phyloP scores from a whole-genome alignment of 1,140 invertebrate species.

The Oryctes rhinoceros region DNA sequence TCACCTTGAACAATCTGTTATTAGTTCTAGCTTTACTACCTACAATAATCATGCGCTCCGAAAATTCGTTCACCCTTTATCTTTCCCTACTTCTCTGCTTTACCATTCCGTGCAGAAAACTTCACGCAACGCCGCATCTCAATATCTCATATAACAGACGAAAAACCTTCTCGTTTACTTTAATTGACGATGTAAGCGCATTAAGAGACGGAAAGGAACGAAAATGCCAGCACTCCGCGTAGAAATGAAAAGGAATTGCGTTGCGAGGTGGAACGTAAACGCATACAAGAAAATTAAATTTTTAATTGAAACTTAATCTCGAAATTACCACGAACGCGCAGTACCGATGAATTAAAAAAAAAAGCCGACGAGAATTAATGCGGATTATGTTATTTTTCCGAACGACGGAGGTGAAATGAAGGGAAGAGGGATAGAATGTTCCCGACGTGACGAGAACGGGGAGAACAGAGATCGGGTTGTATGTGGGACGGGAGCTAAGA shows the following conservation, averaged over 20 bases:
- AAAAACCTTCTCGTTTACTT: conserved; percentile 29
- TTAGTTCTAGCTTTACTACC: not conserved
- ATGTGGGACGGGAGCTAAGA: not conserved
- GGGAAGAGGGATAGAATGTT: not conserved
- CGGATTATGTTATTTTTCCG: conserved; percentile 34
- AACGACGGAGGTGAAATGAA: not conserved
- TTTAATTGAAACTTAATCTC: conserved; percentile 38
- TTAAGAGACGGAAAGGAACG: conserved; percentile 2
- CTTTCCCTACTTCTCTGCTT: not conserved
- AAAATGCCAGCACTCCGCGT: not conserved
- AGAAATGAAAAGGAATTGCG: conserved; percentile 8
- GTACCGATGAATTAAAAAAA: not conserved
- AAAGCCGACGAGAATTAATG: conserved; percentile 9
- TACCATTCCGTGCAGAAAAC: not conserved
- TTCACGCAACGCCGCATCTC: not conserved
- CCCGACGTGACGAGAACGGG: not conserved
- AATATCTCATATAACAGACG: conserved; percentile 19
- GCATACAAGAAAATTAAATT: conserved; percentile 33
- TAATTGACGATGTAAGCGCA: conserved; percentile 30
- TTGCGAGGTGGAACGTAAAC: conserved; percentile 22
- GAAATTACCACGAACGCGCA: not conserved
- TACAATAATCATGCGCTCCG: not conserved
- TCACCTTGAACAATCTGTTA: too few relatives aligned
- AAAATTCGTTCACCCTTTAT: not conserved
- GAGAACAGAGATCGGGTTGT: not conserved